Conservation (phyloP, 2,113 vertebrate genomes). For the Chloebia gouldiae region DNA sequence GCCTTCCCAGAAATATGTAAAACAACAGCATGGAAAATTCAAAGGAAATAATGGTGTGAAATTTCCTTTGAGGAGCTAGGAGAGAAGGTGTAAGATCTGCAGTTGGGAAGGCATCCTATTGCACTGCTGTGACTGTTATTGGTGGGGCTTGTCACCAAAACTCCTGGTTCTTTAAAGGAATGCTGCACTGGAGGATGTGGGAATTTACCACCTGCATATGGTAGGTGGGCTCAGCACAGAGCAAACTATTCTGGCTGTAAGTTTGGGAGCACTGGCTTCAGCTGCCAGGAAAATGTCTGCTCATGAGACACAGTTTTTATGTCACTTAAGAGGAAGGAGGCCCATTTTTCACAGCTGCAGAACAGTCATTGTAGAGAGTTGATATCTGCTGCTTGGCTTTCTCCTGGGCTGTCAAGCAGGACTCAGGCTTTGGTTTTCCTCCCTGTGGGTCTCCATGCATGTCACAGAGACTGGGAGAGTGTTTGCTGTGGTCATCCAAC, state of each 20-base stretch:
- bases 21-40: background rate
- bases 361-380: background rate
- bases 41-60: background rate
- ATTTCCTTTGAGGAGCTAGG: background rate
- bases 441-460: rapidly evolving
- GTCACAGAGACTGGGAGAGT: rapidly evolving
- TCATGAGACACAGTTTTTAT: background rate
- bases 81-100: background rate
- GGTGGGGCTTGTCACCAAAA: background rate
- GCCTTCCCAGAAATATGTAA: background rate
- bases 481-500: rapidly evolving
- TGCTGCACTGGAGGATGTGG: background rate
- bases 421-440: background rate
- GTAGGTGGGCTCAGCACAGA: background rate
- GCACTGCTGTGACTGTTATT: rapidly evolving
- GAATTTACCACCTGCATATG: rapidly evolving
- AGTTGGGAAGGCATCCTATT: background rate
- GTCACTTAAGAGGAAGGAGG: background rate
- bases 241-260: background rate
- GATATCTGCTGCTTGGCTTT: background rate
- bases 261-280: background rate
- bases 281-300: background rate
- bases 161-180: background rate
- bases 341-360: background rate
- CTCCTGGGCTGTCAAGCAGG: no score